Percentiles rank a stretch among this genome's conserved stretches.
Conservation (phyloP, 64 coral and sea anemone species). For the Pachyseris speciosa region DNA sequence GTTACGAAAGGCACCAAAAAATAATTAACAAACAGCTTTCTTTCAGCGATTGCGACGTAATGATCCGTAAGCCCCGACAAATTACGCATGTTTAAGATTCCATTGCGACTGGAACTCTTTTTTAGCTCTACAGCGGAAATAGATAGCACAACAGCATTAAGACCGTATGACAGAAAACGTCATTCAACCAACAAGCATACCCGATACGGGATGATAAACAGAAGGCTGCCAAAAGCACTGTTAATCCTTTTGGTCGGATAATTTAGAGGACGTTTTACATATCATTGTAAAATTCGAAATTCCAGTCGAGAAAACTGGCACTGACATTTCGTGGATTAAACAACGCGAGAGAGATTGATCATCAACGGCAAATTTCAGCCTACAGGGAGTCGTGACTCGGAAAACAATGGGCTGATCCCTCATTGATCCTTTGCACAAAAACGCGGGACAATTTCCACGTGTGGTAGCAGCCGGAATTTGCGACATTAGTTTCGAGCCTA, state of each 20-base stretch:
- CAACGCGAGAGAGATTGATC: background rate
- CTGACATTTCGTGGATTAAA: background rate
- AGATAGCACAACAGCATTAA: background rate
- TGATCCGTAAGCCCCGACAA: background rate
- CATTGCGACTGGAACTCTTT: background rate
- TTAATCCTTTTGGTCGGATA: background rate
- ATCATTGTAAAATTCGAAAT: background rate
- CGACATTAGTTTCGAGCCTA: background rate
- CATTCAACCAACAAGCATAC: background rate
- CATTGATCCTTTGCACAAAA: too few species aligned
- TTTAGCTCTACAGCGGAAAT: conserved; percentile 17
- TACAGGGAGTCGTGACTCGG: too few species aligned
- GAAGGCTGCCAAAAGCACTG: background rate
- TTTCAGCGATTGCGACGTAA: too few species aligned
- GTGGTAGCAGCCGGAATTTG: background rate
- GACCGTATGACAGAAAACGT: background rate
- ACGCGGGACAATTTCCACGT: background rate
- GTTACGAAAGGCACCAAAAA: too few species aligned
- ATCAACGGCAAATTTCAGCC: too few species aligned
- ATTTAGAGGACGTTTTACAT: too few species aligned
- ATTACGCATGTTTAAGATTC: background rate
- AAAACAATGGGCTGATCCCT: too few species aligned
- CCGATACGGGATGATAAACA: background rate
- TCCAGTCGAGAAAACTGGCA: background rate
- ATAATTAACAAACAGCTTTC: too few species aligned